phyloP scores from a whole-genome alignment of 2,113 vertebrate genomes.

The Eurystomus gularis region DNA sequence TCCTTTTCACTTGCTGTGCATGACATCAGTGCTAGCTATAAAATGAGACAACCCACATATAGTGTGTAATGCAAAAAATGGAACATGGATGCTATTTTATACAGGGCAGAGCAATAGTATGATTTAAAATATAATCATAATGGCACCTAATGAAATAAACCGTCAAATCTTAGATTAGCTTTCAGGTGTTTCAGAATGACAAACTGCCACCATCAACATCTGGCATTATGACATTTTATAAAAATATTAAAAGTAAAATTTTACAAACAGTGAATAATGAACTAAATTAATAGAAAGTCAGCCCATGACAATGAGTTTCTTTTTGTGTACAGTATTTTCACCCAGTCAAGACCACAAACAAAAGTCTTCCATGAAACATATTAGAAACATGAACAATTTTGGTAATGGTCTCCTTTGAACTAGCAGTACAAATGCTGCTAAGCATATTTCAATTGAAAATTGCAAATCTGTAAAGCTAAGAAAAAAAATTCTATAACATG shows the following conservation, averaged over 20 bases:
- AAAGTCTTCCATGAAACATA: neutral
- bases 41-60: neutral
- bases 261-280: neutral
- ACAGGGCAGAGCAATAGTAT: neutral
- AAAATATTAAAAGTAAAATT: neutral
- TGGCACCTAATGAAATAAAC: neutral
- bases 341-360: neutral
- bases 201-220: neutral
- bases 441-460: neutral
- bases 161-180: neutral
- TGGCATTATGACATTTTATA: neutral
- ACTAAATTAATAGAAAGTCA: neutral
- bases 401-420: neutral
- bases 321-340: neutral
- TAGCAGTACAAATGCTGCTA: neutral
- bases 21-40: neutral
- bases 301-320: neutral
- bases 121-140: neutral
- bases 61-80: neutral
- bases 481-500: neutral
- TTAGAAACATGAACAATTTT: neutral
- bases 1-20: neutral
- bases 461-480: neutral
- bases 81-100: neutral
- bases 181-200: neutral